phyloP scores from a whole-genome alignment of 1,140 invertebrate species.

The Drosophila suzukii region DNA sequence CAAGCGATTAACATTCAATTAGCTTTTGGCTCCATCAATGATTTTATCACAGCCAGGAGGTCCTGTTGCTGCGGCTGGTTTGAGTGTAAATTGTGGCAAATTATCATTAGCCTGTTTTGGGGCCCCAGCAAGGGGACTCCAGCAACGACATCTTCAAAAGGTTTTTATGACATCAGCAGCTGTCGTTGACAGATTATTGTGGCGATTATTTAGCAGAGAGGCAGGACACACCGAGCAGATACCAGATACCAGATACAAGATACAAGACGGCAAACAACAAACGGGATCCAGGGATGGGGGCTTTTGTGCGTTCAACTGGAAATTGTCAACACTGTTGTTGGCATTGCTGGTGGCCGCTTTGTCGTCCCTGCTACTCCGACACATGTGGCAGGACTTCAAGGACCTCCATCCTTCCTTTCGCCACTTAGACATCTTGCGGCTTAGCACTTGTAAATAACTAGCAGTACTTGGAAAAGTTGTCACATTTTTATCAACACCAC shows the following conservation, averaged over 20 bases:
- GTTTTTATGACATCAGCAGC: constrained; percentile 84
- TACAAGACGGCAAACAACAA: constrained; percentile 25
- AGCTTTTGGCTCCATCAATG: constrained; percentile 82
- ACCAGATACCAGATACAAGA: constrained; percentile 31
- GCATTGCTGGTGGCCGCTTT: constrained; percentile 61
- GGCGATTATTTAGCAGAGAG: constrained; percentile 77
- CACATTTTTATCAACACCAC: constrained; percentile 34
- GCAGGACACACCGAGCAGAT: constrained; percentile 30
- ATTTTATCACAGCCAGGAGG: constrained; percentile 76
- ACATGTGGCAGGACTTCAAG: constrained; percentile 47
- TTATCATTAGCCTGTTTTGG: constrained; percentile 75
- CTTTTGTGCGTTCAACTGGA: constrained; percentile 77
- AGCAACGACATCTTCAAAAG: constrained; percentile 80
- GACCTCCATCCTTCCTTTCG: constrained; percentile 7
- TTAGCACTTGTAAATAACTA: constrained; percentile 59
- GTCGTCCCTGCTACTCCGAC: constrained; percentile 28
- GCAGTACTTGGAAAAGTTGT: constrained; percentile 50
- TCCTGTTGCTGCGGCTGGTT: constrained; percentile 59
- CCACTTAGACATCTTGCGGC: constrained; percentile 61
- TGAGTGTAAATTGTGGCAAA: constrained; percentile 83
- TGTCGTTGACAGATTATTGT: constrained; percentile 84
- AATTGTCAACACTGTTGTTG: constrained; percentile 72
- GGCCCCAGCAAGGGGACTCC: constrained; percentile 41
- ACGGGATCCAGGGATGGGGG: constrained; percentile 25
- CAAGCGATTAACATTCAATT: constrained; percentile 84